Evolutionary conservation across 2,113 vertebrate genomes (phyloP).

Genomic region (Myiozetetes cayanensis): DNA sequence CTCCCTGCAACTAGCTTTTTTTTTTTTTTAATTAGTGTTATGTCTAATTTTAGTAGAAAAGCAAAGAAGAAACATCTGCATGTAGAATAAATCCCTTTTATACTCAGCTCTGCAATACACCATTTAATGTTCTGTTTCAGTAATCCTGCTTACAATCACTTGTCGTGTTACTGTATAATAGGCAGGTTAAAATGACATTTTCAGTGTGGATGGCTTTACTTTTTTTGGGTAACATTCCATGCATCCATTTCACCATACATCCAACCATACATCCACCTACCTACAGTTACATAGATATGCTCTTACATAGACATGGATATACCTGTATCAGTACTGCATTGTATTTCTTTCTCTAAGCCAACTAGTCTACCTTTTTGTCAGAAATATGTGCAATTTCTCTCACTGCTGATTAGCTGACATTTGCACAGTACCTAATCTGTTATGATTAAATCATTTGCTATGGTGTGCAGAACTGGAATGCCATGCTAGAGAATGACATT

Average conservation of each 20-base stretch:
- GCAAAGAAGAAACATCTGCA: not conserved
- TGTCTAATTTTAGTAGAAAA: slow-evolving; percentile 3
- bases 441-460: not conserved
- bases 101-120: not conserved
- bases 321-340: not conserved
- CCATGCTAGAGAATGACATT: not conserved
- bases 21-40: not conserved
- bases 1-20: not conserved
- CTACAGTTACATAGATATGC: rapidly evolving
- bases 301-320: rapidly evolving
- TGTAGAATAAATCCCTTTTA: not conserved
- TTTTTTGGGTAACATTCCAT: not conserved
- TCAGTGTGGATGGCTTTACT: not conserved
- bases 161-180: not conserved
- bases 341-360: not conserved
- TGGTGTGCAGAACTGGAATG: not conserved
- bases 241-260: not conserved
- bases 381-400: not conserved
- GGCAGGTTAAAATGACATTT: not conserved
- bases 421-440: not conserved
- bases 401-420: not conserved
- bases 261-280: not conserved
- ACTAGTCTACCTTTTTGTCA: not conserved
- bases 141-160: not conserved
- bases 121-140: not conserved